Evolutionary conservation across 2,888 invertebrate genomes (phyloP).

Genomic region (Cactoblastis cactorum): DNA sequence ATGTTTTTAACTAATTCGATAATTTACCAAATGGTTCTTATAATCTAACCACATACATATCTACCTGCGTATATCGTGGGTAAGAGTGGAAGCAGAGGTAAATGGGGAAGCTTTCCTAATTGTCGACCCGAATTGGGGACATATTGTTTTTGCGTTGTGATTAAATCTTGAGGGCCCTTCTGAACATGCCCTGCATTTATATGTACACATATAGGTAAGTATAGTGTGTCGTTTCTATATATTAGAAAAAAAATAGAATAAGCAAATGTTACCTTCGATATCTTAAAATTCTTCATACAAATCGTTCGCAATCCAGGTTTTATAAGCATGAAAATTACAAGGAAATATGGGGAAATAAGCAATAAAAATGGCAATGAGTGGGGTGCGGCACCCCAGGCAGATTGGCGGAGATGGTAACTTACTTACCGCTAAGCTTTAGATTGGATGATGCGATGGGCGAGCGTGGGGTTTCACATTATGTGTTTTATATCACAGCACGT

Average conservation of each 20-base stretch:
- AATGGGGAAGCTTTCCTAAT: neutral
- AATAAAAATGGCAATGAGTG: constrained; percentile 56
- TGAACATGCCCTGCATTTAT: no score
- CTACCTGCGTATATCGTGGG: neutral
- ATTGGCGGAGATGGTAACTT: constrained; percentile 39
- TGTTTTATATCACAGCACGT: constrained; percentile 12
- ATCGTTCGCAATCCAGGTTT: neutral
- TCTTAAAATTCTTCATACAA: no score
- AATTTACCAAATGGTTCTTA: neutral
- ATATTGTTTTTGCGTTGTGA: constrained; percentile 6
- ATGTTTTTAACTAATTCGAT: neutral
- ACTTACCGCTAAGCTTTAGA: constrained; percentile 45
- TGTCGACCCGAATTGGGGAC: constrained; percentile 3
- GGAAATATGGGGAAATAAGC: constrained; percentile 24
- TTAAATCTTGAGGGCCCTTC: constrained; percentile 5
- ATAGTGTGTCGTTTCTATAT: neutral
- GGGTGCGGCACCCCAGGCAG: constrained; percentile 26
- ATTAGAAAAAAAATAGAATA: neutral
- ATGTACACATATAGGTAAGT: no score
- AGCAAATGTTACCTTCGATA: no score
- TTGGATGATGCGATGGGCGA: constrained; percentile 37
- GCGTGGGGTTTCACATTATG: no score
- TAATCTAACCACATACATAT: neutral
- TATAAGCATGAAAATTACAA: neutral
- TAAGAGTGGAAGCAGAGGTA: neutral